phyloP scores from a whole-genome alignment of 2,113 vertebrate species.

The Strix uralensis region DNA sequence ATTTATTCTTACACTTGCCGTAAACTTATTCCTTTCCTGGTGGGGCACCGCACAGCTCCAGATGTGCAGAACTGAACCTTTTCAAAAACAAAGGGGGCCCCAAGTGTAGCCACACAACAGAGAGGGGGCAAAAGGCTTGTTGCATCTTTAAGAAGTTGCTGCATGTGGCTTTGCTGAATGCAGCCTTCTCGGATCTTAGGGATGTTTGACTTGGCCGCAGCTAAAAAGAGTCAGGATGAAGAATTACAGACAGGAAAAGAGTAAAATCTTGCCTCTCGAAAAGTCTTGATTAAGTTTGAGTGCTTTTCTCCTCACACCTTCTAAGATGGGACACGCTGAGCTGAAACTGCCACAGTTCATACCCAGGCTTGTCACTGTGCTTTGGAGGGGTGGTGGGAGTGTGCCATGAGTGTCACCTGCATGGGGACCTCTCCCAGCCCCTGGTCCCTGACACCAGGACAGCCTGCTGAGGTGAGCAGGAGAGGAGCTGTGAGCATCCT shows the following conservation, averaged over 20 bases:
- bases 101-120: neutral
- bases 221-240: neutral
- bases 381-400: neutral
- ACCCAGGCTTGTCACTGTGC: neutral
- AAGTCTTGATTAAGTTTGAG: neutral
- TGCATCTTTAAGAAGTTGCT: neutral
- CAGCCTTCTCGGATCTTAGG: neutral
- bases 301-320: neutral
- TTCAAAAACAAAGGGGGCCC: neutral
- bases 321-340: neutral
- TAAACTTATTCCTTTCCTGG: neutral
- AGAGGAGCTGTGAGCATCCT: neutral
- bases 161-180: neutral
- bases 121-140: neutral
- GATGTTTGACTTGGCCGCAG: slow-evolving; percentile 10
- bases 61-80: neutral
- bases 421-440: neutral
- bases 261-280: neutral
- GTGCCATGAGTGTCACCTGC: rapidly evolving
- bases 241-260: neutral
- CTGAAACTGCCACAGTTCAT: neutral
- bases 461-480: neutral
- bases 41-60: neutral
- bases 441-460: neutral
- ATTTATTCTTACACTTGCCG: slow-evolving; percentile 38